Conservation (phyloP, 2,888 invertebrate species). For the Endomychus coccineus region DNA sequence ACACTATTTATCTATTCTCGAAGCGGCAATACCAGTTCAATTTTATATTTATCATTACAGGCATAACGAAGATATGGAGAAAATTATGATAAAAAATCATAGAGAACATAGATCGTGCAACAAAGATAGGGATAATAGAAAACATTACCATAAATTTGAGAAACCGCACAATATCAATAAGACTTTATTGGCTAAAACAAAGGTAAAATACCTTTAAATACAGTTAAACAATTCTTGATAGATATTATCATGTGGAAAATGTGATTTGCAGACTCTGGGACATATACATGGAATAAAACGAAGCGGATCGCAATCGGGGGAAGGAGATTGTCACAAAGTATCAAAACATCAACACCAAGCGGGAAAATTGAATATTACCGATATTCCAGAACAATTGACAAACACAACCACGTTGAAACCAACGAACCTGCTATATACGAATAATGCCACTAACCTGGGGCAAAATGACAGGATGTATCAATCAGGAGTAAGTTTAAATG, state of each 20-base stretch:
- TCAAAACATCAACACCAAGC: constrained; percentile 47
- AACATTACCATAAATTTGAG: constrained; percentile 28
- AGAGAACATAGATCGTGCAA: constrained; percentile 52
- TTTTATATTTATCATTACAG: constrained; percentile 42
- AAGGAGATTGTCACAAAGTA: constrained; percentile 51
- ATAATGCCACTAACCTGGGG: too few relatives aligned
- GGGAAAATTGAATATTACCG: constrained; percentile 10
- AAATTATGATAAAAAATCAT: constrained; percentile 63
- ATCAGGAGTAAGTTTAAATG: constrained; percentile 5
- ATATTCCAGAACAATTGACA: not conserved
- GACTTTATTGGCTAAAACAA: constrained; percentile 27
- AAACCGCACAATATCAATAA: constrained; percentile 28
- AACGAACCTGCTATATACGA: too few relatives aligned
- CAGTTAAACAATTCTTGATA: too few relatives aligned
- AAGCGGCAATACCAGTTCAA: not conserved
- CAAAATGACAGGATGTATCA: constrained; percentile 6
- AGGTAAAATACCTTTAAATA: too few relatives aligned
- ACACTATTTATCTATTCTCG: too few relatives aligned
- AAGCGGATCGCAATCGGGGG: constrained; percentile 54
- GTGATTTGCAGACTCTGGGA: constrained; percentile 2
- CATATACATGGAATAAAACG: constrained; percentile 54
- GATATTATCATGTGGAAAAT: too few relatives aligned
- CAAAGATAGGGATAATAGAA: constrained; percentile 41
- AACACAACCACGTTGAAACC: constrained; percentile 6
- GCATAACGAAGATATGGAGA: constrained; percentile 80